Evolutionary conservation across 2,113 vertebrate species (phyloP).

Genomic region (Hemiscyllium ocellatum): DNA sequence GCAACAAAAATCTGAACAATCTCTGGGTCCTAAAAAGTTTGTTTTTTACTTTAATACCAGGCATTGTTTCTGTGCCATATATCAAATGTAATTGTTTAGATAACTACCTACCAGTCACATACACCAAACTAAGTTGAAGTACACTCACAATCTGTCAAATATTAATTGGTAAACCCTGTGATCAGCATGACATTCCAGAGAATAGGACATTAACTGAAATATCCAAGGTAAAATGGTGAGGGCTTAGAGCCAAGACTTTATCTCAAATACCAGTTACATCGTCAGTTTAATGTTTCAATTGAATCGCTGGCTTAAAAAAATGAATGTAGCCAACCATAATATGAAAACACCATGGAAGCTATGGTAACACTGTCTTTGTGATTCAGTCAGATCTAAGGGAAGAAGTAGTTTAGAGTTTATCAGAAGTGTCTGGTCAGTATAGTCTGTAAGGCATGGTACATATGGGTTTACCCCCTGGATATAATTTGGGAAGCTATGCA

Average conservation of each 20-base stretch:
- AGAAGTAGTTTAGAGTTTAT: not conserved
- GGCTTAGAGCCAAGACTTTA: not conserved
- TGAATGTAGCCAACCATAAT: not conserved
- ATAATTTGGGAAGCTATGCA: conserved; percentile 26
- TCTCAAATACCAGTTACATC: not conserved
- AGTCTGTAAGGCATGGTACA: not conserved
- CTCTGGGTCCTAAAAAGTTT: not conserved
- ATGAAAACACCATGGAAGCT: not conserved
- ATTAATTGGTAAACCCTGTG: not conserved
- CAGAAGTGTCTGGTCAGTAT: too few relatives aligned
- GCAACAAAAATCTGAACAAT: not conserved
- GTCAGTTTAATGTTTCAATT: not conserved
- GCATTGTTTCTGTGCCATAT: not conserved
- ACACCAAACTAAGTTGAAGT: not conserved
- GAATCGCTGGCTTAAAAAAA: not conserved
- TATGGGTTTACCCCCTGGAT: not conserved
- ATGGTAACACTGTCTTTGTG: not conserved
- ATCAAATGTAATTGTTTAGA: not conserved
- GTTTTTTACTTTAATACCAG: not conserved
- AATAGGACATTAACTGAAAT: not conserved
- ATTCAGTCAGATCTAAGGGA: not conserved
- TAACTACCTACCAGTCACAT: not conserved
- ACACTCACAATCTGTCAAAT: not conserved
- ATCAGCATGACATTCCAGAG: not conserved
- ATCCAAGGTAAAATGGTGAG: not conserved